Percentiles rank a stretch among this genome's conserved stretches.
phyloP scores from a whole-genome alignment of 2,113 vertebrate species.

The Gobio gobio region DNA sequence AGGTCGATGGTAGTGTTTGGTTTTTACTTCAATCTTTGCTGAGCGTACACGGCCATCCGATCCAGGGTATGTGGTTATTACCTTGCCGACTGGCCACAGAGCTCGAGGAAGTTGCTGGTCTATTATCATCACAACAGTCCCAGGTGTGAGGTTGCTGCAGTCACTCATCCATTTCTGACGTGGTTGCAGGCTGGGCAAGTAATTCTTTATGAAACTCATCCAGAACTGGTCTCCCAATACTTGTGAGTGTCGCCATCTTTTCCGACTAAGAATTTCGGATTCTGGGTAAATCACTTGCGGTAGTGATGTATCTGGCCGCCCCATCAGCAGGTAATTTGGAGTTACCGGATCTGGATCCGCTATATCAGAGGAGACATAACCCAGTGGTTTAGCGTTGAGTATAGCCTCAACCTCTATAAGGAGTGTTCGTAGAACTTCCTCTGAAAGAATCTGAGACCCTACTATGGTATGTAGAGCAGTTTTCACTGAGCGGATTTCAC shows the following conservation, averaged over 20 bases:
- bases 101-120: too few relatives aligned
- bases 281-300: neutral
- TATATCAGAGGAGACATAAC: neutral
- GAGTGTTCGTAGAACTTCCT: neutral
- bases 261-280: neutral
- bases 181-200: neutral
- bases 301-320: neutral
- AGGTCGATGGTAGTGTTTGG: neutral
- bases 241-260: neutral
- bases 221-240: constrained; percentile 26
- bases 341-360: neutral
- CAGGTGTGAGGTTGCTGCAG: too few relatives aligned
- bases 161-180: constrained; percentile 1
- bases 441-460: neutral
- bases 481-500: constrained; percentile 35
- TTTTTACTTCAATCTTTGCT: neutral
- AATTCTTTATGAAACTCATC: constrained; percentile 1
- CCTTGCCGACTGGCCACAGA: neutral
- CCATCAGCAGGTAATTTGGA: neutral
- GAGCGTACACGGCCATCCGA: neutral
- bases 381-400: neutral
- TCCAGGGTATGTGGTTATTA: constrained; percentile 7
- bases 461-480: constrained; percentile 9
- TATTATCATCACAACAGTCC: neutral
- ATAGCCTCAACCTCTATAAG: neutral